These are phyloP conservation scores for Darevskia nairensis DNA, from an alignment of 2,797 vertebrate genomes.

Conservation along the genomic window DNA sequence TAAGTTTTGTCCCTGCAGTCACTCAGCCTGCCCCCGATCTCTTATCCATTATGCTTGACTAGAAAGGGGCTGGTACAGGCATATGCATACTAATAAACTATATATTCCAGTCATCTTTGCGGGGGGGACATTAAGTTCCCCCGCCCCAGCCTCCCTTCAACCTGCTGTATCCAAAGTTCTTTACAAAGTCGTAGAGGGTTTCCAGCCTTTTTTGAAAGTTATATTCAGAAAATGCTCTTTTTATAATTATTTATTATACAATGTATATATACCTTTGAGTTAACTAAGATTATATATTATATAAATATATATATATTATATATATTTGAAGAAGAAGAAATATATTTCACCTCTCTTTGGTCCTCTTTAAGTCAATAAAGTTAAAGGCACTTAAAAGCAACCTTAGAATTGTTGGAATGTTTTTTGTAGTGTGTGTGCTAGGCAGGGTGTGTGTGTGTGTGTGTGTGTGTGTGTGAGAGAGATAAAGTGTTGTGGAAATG, in stretches of 20 bases:
- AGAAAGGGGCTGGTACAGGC: background rate
- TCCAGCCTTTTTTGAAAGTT: conserved; percentile 96
- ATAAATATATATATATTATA: conserved; percentile 95
- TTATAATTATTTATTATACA: conserved; percentile 99
- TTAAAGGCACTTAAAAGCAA: conserved; percentile 59
- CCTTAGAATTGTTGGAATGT: conserved; percentile 48
- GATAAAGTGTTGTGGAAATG: background rate
- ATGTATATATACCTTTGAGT: conserved; percentile 98
- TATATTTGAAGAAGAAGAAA: conserved; percentile 97
- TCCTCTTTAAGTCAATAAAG: conserved; percentile 78
- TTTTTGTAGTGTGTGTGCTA: conserved; percentile 58
- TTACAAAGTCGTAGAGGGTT: conserved; percentile 95
- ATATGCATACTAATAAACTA: conserved; percentile 56
- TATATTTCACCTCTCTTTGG: conserved; percentile 78
- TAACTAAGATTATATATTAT: conserved; percentile 99
- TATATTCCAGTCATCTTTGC: conserved; percentile 62
- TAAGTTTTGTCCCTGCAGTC: no score
- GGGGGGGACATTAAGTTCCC: conserved; percentile 49
- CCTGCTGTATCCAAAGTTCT: conserved; percentile 98
- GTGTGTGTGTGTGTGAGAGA: no score
- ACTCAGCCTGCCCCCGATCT: background rate
- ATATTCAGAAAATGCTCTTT: conserved; percentile 98
- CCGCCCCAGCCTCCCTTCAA: conserved; percentile 68
- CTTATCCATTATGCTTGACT: background rate
- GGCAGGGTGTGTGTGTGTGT: no score